Evolutionary conservation across 1,140 invertebrate species (phyloP).

Genomic region (Brachionus calyciflorus): DNA sequence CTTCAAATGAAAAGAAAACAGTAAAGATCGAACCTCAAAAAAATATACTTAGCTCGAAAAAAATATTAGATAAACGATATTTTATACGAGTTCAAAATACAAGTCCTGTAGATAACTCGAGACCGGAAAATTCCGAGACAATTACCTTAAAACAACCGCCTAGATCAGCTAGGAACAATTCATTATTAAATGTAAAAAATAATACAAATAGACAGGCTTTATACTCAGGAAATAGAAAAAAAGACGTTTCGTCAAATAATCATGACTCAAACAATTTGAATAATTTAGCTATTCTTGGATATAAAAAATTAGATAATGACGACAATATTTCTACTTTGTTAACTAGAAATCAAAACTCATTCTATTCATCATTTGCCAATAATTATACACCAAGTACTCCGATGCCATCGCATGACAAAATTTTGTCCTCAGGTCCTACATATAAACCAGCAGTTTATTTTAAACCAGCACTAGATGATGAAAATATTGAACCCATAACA

Average conservation of each 20-base stretch:
- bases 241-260: background rate
- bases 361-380: constrained; percentile 23
- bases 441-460: constrained; percentile 1
- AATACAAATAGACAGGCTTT: background rate
- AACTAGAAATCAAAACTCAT: background rate
- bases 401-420: constrained; percentile 12
- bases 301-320: constrained; percentile 2
- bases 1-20: background rate
- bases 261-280: background rate
- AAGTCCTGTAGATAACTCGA: background rate
- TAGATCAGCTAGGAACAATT: too few relatives aligned
- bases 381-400: constrained; percentile 15
- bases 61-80: constrained; percentile 13
- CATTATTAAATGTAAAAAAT: too few relatives aligned
- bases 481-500: constrained; percentile 13
- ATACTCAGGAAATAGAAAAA: background rate
- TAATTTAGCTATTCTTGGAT: background rate
- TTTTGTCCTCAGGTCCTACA: background rate
- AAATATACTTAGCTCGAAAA: background rate
- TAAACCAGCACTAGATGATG: background rate
- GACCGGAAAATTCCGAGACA: too few relatives aligned
- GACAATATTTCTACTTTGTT: background rate
- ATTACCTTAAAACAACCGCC: too few relatives aligned
- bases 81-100: constrained; percentile 8
- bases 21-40: background rate